Percentiles rank a stretch among this genome's conserved stretches.
phyloP scores from a whole-genome alignment of 2,888 invertebrate species.

The Drosophila merina region DNA sequence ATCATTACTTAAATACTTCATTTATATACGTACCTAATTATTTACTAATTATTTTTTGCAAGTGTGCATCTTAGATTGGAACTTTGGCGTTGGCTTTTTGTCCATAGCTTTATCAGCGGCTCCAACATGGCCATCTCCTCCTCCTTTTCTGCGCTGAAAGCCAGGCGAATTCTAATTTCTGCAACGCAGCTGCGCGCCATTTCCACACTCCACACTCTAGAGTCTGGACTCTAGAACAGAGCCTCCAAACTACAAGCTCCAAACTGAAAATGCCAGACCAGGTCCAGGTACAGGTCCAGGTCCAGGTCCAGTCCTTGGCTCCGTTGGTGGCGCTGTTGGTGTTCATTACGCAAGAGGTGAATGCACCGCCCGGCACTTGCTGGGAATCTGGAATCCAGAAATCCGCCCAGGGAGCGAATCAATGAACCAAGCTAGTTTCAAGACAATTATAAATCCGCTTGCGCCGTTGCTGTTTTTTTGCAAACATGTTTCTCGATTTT shows the following conservation, averaged over 20 bases:
- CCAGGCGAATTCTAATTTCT: conserved; percentile 74
- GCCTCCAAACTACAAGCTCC: conserved; percentile 30
- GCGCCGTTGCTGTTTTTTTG: conserved; percentile 53
- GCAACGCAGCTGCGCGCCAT: conserved; percentile 77
- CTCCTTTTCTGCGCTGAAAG: conserved; percentile 26
- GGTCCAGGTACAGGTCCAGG: conserved; percentile 9
- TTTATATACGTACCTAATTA: not conserved
- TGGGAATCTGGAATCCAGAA: conserved; percentile 28
- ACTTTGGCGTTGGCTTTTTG: conserved; percentile 43
- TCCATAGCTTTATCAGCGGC: conserved; percentile 45
- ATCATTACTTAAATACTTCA: not conserved
- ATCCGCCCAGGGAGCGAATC: conserved; percentile 15
- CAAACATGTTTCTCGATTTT: conserved; percentile 62
- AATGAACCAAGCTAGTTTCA: conserved; percentile 33
- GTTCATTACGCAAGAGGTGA: conserved; percentile 80
- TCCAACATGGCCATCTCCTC: conserved; percentile 63
- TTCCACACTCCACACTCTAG: conserved; percentile 10
- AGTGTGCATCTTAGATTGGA: conserved; percentile 20
- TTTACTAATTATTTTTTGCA: conserved; percentile 1
- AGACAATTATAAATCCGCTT: conserved; percentile 36
- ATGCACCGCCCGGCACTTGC: conserved; percentile 63
- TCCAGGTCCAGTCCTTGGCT: conserved; percentile 66
- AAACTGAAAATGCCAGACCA: conserved; percentile 3
- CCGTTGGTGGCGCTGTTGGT: conserved; percentile 78
- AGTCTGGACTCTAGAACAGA: conserved; percentile 12